A percentile compares a stretch with the other conserved stretches of the same genome.
Evolutionary conservation across 1,140 invertebrate genomes (phyloP).

Genomic region (Phthorimaea operculella): DNA sequence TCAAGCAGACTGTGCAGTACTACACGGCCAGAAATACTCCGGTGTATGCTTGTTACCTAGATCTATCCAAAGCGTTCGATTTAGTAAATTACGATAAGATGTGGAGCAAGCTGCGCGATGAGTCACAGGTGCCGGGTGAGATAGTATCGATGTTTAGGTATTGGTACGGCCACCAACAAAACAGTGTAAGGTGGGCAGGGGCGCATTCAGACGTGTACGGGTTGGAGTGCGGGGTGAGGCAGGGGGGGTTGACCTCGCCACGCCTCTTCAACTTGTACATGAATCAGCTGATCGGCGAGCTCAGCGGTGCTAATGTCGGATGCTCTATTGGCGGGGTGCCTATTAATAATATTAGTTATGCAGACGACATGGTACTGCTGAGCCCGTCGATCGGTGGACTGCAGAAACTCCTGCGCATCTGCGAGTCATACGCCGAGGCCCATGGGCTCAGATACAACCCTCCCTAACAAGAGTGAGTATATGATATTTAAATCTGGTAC

Average conservation of each 20-base stretch:
- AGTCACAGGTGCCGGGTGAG: too few relatives aligned
- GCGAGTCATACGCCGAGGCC: constrained; percentile 4
- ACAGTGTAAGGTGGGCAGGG: constrained; percentile 9
- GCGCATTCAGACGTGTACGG: constrained; percentile 9
- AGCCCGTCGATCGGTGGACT: constrained; percentile 3
- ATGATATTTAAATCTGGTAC: constrained; percentile 9
- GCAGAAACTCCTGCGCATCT: neutral
- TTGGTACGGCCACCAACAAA: too few relatives aligned
- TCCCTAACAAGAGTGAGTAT: constrained; percentile 8
- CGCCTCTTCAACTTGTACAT: constrained; percentile 12
- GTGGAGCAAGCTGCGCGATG: too few relatives aligned
- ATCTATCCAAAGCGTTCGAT: too few relatives aligned
- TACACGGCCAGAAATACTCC: too few relatives aligned
- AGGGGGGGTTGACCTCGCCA: constrained; percentile 11
- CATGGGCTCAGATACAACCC: constrained; percentile 11
- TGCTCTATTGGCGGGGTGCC: constrained; percentile 10
- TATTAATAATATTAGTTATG: neutral
- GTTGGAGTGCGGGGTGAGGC: constrained; percentile 10
- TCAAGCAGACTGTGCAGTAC: too few relatives aligned
- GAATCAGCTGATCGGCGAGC: constrained; percentile 9
- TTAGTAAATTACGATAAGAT: too few relatives aligned
- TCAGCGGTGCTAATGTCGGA: constrained; percentile 8
- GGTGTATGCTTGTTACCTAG: too few relatives aligned
- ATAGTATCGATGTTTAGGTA: too few relatives aligned
- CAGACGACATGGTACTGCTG: constrained; percentile 8